These are phyloP conservation scores for Hyles euphorbiae DNA, from an alignment of 1,140 invertebrate species.

Conservation along the genomic window DNA sequence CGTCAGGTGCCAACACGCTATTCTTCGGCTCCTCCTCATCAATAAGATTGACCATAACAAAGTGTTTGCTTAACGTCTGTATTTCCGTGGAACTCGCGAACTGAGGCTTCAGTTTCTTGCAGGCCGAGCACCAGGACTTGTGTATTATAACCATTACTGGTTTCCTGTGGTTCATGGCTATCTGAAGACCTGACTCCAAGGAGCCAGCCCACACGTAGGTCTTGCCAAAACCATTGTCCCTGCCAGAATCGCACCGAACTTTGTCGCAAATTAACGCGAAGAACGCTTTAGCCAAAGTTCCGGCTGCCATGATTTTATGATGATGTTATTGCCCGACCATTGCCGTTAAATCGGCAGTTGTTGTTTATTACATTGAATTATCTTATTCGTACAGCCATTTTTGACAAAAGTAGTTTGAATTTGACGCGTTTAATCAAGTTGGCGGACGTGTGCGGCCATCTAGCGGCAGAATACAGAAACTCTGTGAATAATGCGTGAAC, in stretches of 20 bases:
- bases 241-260: slow-evolving; percentile 44
- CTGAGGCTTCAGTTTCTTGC: slow-evolving; percentile 78
- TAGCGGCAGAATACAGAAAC: slow-evolving; percentile 1
- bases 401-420: slow-evolving; percentile 20
- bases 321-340: slow-evolving; percentile 15
- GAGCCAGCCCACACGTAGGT: slow-evolving; percentile 65
- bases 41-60: slow-evolving; percentile 78
- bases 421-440: slow-evolving; percentile 14
- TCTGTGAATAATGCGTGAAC: no score
- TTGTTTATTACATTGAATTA: slow-evolving; percentile 27
- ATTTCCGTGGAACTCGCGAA: slow-evolving; percentile 76
- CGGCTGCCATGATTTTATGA: slow-evolving; percentile 34
- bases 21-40: slow-evolving; percentile 76
- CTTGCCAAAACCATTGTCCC: slow-evolving; percentile 63
- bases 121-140: slow-evolving; percentile 80
- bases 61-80: slow-evolving; percentile 73
- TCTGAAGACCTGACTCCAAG: slow-evolving; percentile 72
- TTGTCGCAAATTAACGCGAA: slow-evolving; percentile 39
- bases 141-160: slow-evolving; percentile 79
- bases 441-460: slow-evolving; percentile 14
- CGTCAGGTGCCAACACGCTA: slow-evolving; percentile 74
- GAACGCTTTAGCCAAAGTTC: slow-evolving; percentile 42
- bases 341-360: slow-evolving; percentile 14
- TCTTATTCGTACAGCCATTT: slow-evolving; percentile 6
- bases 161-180: slow-evolving; percentile 65